These are phyloP conservation scores for Sphyrna mokarran DNA, from an alignment of 2,113 vertebrate species.

Conservation along the genomic window DNA sequence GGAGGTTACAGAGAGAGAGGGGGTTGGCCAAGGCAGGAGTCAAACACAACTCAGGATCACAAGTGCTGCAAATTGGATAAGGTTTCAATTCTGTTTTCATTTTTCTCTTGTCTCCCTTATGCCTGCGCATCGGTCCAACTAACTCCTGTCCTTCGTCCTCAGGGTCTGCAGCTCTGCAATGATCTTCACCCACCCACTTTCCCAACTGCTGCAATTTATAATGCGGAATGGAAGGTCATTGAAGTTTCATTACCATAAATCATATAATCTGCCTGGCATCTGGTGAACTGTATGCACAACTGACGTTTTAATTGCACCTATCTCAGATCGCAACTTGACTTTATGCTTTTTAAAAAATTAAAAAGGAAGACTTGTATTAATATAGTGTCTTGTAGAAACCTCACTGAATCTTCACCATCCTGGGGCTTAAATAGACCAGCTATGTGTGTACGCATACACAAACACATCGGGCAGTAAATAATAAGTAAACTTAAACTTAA, in stretches of 20 bases:
- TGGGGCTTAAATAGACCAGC: too few species aligned
- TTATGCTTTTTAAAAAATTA: background rate
- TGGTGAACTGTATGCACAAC: background rate
- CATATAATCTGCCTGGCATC: background rate
- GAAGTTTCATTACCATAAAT: conserved; percentile 13
- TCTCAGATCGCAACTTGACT: background rate
- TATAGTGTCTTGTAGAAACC: background rate
- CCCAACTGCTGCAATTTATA: conserved; percentile 8
- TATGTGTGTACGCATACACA: too few species aligned
- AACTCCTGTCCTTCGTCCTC: background rate
- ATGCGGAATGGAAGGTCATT: background rate
- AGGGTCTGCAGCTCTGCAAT: background rate
- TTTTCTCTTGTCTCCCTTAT: background rate
- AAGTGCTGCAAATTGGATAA: background rate
- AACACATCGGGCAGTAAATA: too few species aligned
- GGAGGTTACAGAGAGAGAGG: background rate
- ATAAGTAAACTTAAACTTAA: too few species aligned
- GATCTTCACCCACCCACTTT: background rate
- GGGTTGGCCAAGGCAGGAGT: background rate
- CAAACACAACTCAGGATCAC: background rate
- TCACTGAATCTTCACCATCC: too few species aligned
- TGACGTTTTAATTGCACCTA: background rate
- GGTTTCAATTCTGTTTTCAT: background rate
- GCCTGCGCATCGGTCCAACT: background rate
- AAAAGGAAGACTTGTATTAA: background rate